phyloP scores from a whole-genome alignment of 2,888 invertebrate species.

The Slavum lentiscoides region DNA sequence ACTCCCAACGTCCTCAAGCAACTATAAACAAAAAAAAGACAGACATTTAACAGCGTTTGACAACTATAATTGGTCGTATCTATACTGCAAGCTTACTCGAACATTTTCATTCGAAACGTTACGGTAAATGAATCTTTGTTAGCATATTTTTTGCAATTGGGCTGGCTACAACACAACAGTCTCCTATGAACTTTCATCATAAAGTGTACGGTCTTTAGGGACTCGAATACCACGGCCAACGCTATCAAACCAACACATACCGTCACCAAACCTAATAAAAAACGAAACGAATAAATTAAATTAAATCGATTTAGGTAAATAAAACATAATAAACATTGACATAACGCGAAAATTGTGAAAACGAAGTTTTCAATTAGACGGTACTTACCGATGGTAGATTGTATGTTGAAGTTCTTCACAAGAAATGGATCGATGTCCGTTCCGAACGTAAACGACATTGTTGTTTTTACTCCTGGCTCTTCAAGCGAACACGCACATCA shows the following conservation, averaged over 20 bases:
- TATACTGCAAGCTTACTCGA: constrained; percentile 5
- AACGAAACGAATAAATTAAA: background rate
- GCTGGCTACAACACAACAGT: constrained; percentile 44
- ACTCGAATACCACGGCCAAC: constrained; percentile 48
- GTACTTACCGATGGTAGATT: constrained; percentile 44
- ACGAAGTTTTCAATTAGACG: background rate
- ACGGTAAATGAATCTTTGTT: background rate
- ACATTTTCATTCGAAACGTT: constrained; percentile 32
- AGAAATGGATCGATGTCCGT: constrained; percentile 48
- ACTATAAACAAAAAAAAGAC: constrained; percentile 32
- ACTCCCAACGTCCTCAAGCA: constrained; percentile 34
- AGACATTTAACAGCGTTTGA: background rate
- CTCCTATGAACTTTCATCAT: constrained; percentile 35
- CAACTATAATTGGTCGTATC: background rate
- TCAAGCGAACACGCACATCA: background rate
- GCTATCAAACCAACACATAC: constrained; percentile 47
- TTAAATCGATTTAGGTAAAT: background rate
- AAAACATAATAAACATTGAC: background rate
- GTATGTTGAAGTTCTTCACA: constrained; percentile 44
- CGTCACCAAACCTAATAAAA: constrained; percentile 45
- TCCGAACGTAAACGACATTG: constrained; percentile 53
- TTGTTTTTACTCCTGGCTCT: background rate
- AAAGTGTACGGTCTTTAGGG: constrained; percentile 50
- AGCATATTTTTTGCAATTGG: constrained; percentile 22
- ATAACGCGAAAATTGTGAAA: background rate